These are phyloP conservation scores for Bombus vancouverensis DNA, from an alignment of 1,140 invertebrate species.

Conservation along the genomic window DNA sequence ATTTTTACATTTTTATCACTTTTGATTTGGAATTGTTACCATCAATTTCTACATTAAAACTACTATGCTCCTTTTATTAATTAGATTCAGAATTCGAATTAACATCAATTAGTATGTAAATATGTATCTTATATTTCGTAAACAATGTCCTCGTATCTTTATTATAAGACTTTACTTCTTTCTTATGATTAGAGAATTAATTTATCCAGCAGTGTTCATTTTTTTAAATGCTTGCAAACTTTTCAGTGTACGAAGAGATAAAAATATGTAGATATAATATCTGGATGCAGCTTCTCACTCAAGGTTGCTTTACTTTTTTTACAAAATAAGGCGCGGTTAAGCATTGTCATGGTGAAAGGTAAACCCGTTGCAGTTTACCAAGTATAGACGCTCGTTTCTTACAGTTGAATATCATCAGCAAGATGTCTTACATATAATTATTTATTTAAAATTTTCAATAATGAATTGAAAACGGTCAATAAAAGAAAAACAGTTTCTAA, in stretches of 20 bases:
- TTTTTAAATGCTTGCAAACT: not conserved
- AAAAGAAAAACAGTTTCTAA: not conserved
- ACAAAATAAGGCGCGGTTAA: not conserved
- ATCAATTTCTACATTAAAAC: no score
- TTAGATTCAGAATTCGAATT: no score
- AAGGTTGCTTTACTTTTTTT: not conserved
- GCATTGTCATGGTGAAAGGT: conserved; percentile 8
- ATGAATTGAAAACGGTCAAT: no score
- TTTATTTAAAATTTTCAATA: not conserved
- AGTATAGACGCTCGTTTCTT: not conserved
- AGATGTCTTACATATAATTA: not conserved
- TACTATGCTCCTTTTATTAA: no score
- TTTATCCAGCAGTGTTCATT: not conserved
- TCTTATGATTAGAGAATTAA: not conserved
- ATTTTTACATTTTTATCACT: no score
- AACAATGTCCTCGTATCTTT: no score
- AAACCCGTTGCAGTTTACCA: not conserved
- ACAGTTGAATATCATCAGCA: not conserved
- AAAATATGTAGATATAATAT: not conserved
- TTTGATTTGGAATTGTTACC: no score
- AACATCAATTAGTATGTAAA: no score
- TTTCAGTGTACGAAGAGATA: not conserved
- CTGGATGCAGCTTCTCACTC: not conserved
- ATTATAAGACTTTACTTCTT: no score
- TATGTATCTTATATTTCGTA: no score